These are phyloP conservation scores for Nothoprocta pentlandii DNA, from an alignment of 2,113 vertebrate species.

Conservation along the genomic window DNA sequence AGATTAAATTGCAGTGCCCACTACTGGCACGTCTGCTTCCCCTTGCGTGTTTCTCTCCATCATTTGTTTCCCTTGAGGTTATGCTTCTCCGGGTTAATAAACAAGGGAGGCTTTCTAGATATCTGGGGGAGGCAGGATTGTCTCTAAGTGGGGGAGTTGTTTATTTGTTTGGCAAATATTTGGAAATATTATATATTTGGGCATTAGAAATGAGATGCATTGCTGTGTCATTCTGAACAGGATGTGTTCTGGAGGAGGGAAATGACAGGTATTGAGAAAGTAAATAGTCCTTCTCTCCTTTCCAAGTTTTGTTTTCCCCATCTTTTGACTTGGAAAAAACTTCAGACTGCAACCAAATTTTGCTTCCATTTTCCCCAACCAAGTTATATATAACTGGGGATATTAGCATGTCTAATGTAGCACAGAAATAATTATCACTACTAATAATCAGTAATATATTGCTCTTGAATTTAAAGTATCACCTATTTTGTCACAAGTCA, in stretches of 20 bases:
- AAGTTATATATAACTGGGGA: not conserved
- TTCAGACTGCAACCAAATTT: not conserved
- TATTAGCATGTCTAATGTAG: not conserved
- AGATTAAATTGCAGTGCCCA: constrained; percentile 53
- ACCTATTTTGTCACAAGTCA: not conserved
- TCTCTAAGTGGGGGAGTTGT: not conserved
- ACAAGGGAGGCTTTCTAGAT: not conserved
- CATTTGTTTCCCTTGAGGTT: not conserved
- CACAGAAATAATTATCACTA: no score
- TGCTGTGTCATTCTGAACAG: not conserved
- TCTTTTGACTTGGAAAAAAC: not conserved
- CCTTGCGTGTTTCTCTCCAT: not conserved
- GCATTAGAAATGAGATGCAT: not conserved
- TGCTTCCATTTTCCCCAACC: not conserved
- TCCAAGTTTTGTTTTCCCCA: not conserved
- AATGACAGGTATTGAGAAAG: not conserved
- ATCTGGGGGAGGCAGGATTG: no score
- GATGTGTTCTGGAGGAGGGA: not conserved
- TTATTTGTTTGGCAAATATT: not conserved
- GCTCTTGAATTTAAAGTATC: not conserved
- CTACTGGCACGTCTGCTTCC: constrained; percentile 9
- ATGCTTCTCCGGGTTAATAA: not conserved
- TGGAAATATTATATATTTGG: not conserved
- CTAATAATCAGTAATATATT: not conserved
- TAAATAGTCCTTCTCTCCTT: not conserved